These are phyloP conservation scores for Rhingia campestris DNA, from an alignment of 2,888 invertebrate species.

Conservation along the genomic window DNA sequence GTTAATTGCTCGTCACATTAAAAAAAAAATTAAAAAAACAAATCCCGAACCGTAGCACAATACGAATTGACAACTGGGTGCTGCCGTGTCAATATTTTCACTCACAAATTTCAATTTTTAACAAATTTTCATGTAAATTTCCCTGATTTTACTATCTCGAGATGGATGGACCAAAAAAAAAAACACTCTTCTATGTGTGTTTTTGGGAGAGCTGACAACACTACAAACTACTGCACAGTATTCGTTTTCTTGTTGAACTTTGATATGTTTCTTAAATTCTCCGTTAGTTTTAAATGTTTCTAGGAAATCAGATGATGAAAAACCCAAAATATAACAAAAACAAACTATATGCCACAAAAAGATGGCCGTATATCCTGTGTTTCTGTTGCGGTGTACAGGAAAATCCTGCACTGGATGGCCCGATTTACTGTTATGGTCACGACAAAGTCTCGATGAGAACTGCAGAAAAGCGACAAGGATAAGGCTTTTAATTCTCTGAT, in stretches of 20 bases:
- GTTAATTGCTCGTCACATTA: conserved; percentile 61
- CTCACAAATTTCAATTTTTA: conserved; percentile 1
- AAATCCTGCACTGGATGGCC: conserved; percentile 70
- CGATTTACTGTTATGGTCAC: conserved; percentile 70
- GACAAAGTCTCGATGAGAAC: conserved; percentile 73
- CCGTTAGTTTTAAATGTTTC: conserved; percentile 1
- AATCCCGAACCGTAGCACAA: background rate
- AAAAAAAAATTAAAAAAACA: conserved; percentile 22
- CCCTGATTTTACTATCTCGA: conserved; percentile 21
- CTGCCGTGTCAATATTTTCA: conserved; percentile 2
- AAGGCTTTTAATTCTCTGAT: conserved; percentile 62
- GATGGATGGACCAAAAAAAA: conserved; percentile 53
- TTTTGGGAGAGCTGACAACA: conserved; percentile 23
- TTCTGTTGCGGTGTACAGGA: conserved; percentile 58
- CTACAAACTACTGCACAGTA: conserved; percentile 22
- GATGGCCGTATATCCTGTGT: conserved; percentile 68
- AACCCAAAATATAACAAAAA: conserved; percentile 28
- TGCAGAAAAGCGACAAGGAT: conserved; percentile 68
- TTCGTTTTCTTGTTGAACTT: background rate
- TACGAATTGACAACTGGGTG: conserved; percentile 18
- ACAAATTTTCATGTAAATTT: conserved; percentile 18
- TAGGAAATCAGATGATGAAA: conserved; percentile 2
- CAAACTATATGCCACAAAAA: conserved; percentile 66
- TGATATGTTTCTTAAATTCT: conserved; percentile 52
- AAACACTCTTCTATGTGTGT: background rate